Conservation (phyloP, 2,888 invertebrate species). For the Eupithecia exiguata region DNA sequence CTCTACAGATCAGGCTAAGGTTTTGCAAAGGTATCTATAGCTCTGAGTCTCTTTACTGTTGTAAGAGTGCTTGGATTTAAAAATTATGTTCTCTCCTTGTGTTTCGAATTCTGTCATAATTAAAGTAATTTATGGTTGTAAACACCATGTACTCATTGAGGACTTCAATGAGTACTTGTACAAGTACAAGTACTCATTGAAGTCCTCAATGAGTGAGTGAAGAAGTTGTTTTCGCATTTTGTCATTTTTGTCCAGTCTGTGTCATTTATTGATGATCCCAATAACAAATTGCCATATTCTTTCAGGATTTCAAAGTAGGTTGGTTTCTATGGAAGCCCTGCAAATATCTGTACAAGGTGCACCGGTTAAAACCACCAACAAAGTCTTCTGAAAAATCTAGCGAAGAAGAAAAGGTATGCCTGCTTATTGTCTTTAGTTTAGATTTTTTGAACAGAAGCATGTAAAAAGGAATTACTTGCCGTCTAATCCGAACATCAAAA, state of each 20-base stretch:
- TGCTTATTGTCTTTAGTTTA: neutral
- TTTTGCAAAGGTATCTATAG: too few species aligned
- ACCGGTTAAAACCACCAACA: conserved; percentile 44
- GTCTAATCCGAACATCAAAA: neutral
- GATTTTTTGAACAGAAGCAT: neutral
- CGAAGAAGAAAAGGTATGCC: conserved; percentile 7
- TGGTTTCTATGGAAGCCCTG: conserved; percentile 78
- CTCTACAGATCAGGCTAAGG: too few species aligned
- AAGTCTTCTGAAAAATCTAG: conserved; percentile 19
- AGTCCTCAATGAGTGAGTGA: too few species aligned
- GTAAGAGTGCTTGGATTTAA: neutral
- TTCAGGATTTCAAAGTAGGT: conserved; percentile 70
- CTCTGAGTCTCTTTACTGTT: too few species aligned
- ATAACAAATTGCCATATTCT: neutral
- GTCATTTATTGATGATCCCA: neutral
- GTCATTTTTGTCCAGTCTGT: neutral
- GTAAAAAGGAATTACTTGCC: neutral
- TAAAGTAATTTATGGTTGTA: too few species aligned
- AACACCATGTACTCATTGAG: too few species aligned
- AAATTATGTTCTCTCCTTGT: too few species aligned
- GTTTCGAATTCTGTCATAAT: too few species aligned
- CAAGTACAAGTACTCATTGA: neutral
- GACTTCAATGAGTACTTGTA: too few species aligned
- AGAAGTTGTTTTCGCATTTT: neutral
- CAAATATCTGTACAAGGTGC: conserved; percentile 68